Conservation (phyloP, 2,888 invertebrate genomes). For the Amphipoea lucens region DNA sequence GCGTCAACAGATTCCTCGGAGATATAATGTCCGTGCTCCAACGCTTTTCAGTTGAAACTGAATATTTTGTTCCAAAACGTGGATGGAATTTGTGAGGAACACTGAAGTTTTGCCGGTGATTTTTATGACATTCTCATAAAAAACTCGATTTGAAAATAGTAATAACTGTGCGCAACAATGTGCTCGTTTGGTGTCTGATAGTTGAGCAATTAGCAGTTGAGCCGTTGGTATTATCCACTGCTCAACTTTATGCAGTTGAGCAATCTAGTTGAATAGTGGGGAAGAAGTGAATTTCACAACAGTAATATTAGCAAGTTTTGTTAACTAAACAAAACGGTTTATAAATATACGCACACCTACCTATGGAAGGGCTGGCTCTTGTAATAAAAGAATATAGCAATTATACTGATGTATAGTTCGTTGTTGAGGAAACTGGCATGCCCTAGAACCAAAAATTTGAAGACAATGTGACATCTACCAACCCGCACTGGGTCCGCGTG, state of each 20-base stretch:
- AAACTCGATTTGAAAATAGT: not conserved
- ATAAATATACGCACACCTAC: no score
- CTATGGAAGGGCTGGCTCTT: not conserved
- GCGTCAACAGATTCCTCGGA: slow-evolving; percentile 24
- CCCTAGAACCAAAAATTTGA: no score
- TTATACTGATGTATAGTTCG: not conserved
- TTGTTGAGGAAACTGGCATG: not conserved
- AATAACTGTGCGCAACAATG: no score
- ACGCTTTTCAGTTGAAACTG: not conserved
- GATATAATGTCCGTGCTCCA: slow-evolving; percentile 28
- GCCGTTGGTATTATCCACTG: no score
- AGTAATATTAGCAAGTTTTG: not conserved
- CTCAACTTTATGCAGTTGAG: no score
- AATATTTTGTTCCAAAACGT: not conserved
- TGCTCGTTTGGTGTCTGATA: no score
- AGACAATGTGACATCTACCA: no score
- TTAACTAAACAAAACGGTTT: not conserved
- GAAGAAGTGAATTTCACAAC: not conserved
- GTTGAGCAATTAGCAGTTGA: no score
- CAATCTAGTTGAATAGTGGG: no score
- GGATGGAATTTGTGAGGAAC: not conserved
- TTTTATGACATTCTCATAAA: not conserved
- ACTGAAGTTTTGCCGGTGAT: not conserved
- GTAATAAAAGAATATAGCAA: not conserved
- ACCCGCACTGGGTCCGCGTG: no score